phyloP scores from a whole-genome alignment of 2,888 invertebrate genomes.

The Conchocele bisecta region DNA sequence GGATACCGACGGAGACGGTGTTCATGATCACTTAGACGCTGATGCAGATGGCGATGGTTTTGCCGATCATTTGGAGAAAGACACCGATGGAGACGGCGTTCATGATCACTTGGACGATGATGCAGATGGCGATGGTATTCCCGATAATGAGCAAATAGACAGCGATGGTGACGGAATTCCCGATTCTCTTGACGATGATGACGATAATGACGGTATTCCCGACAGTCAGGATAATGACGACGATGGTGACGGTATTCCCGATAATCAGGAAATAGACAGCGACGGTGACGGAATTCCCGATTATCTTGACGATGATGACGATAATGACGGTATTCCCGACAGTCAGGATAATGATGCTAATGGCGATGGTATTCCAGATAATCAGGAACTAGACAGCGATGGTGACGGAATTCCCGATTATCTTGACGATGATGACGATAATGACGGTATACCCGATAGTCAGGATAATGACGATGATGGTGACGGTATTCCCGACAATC shows the following conservation, averaged over 20 bases:
- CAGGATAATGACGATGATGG: constrained; percentile 71
- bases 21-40: constrained; percentile 62
- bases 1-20: constrained; percentile 71
- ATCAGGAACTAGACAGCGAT: constrained; percentile 65
- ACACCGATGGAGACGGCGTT: constrained; percentile 75
- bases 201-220: constrained; percentile 76
- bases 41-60: constrained; percentile 78
- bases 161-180: constrained; percentile 75
- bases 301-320: constrained; percentile 62
- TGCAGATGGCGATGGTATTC: constrained; percentile 65
- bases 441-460: constrained; percentile 73
- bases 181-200: constrained; percentile 70
- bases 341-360: constrained; percentile 67
- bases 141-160: constrained; percentile 66
- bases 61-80: constrained; percentile 70
- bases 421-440: constrained; percentile 73
- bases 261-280: constrained; percentile 64
- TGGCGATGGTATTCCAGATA: constrained; percentile 74
- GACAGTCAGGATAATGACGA: constrained; percentile 66
- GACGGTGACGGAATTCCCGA: constrained; percentile 74
- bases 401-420: constrained; percentile 74
- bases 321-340: constrained; percentile 73
- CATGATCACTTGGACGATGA: constrained; percentile 71
- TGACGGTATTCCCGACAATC: constrained; percentile 78
- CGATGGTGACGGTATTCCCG: constrained; percentile 73